These are phyloP conservation scores for Chaetura pelagica DNA, from an alignment of 2,113 vertebrate genomes.

Conservation along the genomic window DNA sequence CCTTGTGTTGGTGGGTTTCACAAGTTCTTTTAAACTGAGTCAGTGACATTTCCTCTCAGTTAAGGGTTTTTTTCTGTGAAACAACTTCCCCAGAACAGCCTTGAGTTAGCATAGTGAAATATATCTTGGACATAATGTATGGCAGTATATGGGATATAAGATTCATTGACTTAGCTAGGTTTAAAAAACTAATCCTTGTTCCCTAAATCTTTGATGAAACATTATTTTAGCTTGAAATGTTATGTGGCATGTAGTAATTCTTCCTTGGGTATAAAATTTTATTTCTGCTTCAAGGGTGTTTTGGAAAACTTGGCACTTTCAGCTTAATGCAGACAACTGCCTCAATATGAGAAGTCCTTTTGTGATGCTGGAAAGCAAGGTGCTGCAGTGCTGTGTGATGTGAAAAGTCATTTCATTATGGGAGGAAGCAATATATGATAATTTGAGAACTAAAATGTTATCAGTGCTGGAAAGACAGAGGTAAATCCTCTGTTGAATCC, in stretches of 20 bases:
- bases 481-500: neutral
- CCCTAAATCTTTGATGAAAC: constrained; percentile 66
- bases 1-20: neutral
- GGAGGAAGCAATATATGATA: neutral
- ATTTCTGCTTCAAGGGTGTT: constrained; percentile 48
- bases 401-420: neutral
- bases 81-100: neutral
- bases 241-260: constrained; percentile 42
- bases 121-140: neutral
- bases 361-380: neutral
- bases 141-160: constrained; percentile 11
- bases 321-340: neutral
- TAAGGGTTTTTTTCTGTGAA: neutral
- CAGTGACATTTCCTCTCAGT: neutral
- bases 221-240: constrained; percentile 59
- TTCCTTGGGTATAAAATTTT: constrained; percentile 54
- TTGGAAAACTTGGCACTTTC: constrained; percentile 32
- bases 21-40: neutral
- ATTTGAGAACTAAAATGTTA: neutral
- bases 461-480: neutral
- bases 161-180: constrained; percentile 40
- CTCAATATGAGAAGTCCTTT: neutral
- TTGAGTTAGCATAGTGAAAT: neutral
- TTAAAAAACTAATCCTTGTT: constrained; percentile 61
- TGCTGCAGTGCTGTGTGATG: neutral